Evolutionary conservation across 1,140 invertebrate genomes (phyloP).

Genomic region (Temnothorax nylanderi): DNA sequence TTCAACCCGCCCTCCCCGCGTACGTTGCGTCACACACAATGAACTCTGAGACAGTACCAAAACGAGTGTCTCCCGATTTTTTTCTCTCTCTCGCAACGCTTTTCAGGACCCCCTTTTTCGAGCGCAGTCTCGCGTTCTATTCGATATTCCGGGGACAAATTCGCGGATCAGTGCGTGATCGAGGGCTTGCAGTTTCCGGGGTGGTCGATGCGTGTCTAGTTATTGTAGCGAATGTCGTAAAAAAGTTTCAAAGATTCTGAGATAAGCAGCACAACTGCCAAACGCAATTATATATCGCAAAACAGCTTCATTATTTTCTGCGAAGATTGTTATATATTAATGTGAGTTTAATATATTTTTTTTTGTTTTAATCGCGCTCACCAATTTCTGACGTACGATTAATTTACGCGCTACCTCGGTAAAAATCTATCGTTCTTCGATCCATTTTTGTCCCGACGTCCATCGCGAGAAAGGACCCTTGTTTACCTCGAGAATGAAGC

Average conservation of each 20-base stretch:
- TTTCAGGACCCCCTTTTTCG: conserved; percentile 27
- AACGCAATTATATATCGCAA: not conserved
- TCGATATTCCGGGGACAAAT: conserved; percentile 38
- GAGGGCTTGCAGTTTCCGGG: conserved; percentile 33
- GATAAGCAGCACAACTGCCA: not conserved
- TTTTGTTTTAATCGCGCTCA: not conserved
- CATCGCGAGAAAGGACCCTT: conserved; percentile 40
- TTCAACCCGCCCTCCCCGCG: conserved; percentile 14
- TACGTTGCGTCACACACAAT: conserved; percentile 64
- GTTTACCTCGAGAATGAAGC: conserved; percentile 50
- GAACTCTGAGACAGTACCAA: conserved; percentile 46
- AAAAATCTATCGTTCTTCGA: conserved; percentile 23
- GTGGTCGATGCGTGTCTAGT: not conserved
- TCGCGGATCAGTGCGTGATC: conserved; percentile 43
- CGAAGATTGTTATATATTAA: not conserved
- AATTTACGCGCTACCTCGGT: not conserved
- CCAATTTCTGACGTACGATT: not conserved
- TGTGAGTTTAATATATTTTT: not conserved
- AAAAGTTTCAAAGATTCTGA: not conserved
- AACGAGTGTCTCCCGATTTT: conserved; percentile 65
- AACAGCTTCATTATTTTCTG: not conserved
- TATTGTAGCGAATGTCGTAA: conserved; percentile 6
- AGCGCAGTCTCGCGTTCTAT: conserved; percentile 45
- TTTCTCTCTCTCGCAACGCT: conserved; percentile 40
- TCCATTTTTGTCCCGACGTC: conserved; percentile 42